These are phyloP conservation scores for Eupeodes latifasciatus DNA, from an alignment of 2,888 invertebrate genomes.

Conservation along the genomic window DNA sequence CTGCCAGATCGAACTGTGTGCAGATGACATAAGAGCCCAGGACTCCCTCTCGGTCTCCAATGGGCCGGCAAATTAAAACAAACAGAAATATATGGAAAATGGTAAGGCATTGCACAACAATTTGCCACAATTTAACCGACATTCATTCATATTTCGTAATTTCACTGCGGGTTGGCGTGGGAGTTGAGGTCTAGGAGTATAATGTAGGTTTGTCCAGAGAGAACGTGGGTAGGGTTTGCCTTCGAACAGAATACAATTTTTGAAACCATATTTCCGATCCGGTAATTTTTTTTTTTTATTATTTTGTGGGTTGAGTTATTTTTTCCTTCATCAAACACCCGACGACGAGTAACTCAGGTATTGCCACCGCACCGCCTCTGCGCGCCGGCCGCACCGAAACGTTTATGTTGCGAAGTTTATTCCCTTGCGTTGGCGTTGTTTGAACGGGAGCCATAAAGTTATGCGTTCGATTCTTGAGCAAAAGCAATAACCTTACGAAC, in stretches of 20 bases:
- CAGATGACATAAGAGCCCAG: slow-evolving; percentile 7
- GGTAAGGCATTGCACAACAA: slow-evolving; percentile 53
- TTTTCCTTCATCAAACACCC: slow-evolving; percentile 45
- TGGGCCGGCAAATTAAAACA: slow-evolving; percentile 73
- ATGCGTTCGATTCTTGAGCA: slow-evolving; percentile 50
- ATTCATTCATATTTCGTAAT: slow-evolving; percentile 23
- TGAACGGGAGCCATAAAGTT: slow-evolving; percentile 41
- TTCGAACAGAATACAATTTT: background rate
- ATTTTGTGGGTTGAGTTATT: slow-evolving; percentile 25
- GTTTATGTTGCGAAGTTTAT: background rate
- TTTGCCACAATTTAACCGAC: slow-evolving; percentile 71
- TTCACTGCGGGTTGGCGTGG: background rate
- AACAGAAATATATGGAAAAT: slow-evolving; percentile 58
- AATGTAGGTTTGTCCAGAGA: too few species aligned
- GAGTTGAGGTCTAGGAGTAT: background rate
- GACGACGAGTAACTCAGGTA: slow-evolving; percentile 43
- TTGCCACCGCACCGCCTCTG: background rate
- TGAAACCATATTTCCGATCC: slow-evolving; percentile 25
- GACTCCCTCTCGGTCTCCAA: slow-evolving; percentile 45
- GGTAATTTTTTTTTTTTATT: slow-evolving; percentile 42
- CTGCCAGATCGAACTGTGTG: slow-evolving; percentile 63
- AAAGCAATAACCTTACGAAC: slow-evolving; percentile 68
- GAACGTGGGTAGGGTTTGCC: background rate
- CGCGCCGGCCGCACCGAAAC: slow-evolving; percentile 3
- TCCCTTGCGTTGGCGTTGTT: slow-evolving; percentile 16